Evolutionary conservation across 2,113 vertebrate genomes (phyloP).

Genomic region (Malurus melanocephalus): DNA sequence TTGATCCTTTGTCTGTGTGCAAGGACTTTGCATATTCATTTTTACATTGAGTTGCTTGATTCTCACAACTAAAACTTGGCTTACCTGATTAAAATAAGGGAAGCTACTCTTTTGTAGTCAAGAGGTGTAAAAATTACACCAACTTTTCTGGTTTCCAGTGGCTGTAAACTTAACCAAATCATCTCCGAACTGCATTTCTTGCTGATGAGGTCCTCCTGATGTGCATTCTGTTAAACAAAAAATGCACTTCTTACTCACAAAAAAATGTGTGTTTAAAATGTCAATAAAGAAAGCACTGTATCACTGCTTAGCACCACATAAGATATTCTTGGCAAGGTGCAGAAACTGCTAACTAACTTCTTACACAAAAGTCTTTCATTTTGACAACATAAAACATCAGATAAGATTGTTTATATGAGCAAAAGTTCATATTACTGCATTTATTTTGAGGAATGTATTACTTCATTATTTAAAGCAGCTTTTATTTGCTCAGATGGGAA

Average conservation of each 20-base stretch:
- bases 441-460: constrained; percentile 20
- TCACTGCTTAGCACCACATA: not conserved
- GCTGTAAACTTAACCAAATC: constrained; percentile 81
- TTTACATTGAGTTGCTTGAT: not conserved
- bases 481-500: constrained; percentile 37
- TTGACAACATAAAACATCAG: constrained; percentile 13
- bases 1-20: not conserved
- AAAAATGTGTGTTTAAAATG: not conserved
- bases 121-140: constrained; percentile 86
- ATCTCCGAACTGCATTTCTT: constrained; percentile 59
- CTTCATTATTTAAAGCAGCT: constrained; percentile 39
- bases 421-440: not conserved
- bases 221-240: constrained; percentile 48
- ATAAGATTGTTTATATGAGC: constrained; percentile 39
- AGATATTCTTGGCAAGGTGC: not conserved
- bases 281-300: not conserved
- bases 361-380: not conserved
- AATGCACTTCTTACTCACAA: not conserved
- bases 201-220: constrained; percentile 20
- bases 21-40: not conserved
- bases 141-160: constrained; percentile 83
- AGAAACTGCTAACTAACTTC: not conserved
- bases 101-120: constrained; percentile 86
- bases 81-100: constrained; percentile 90
- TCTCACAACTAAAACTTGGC: not conserved